Evolutionary conservation across 1,140 invertebrate genomes (phyloP).

Genomic region (Rhagoletis pomonella): DNA sequence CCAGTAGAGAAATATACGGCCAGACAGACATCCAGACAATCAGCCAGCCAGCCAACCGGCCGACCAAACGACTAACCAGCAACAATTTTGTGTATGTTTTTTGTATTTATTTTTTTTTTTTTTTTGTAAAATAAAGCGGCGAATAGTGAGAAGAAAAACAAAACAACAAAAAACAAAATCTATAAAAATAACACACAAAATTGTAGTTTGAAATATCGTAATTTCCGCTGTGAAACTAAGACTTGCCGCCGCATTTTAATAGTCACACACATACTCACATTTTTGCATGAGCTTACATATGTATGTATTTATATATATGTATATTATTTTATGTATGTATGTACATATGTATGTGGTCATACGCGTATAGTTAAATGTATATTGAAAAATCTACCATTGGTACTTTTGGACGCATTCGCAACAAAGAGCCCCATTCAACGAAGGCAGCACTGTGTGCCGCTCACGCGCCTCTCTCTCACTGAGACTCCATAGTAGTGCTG

Average conservation of each 20-base stretch:
- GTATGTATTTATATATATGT: not conserved
- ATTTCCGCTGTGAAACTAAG: constrained; percentile 63
- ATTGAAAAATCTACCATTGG: not conserved
- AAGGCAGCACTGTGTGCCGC: not conserved
- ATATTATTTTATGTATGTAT: constrained; percentile 9
- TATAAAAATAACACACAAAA: constrained; percentile 62
- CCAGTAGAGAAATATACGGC: constrained; percentile 1
- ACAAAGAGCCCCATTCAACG: constrained; percentile 9
- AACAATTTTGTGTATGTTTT: constrained; percentile 17
- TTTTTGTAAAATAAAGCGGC: constrained; percentile 51
- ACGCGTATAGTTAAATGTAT: not conserved
- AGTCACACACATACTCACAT: constrained; percentile 7
- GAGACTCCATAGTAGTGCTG: not conserved
- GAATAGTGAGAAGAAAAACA: constrained; percentile 56
- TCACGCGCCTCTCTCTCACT: constrained; percentile 38
- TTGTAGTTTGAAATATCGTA: constrained; percentile 74
- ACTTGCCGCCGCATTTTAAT: constrained; percentile 46
- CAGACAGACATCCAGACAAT: constrained; percentile 40
- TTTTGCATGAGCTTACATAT: constrained; percentile 12
- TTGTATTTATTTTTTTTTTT: no score
- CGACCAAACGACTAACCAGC: constrained; percentile 32
- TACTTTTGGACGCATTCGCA: constrained; percentile 26
- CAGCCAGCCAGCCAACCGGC: constrained; percentile 12
- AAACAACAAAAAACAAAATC: constrained; percentile 60
- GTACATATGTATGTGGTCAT: not conserved